Percentiles rank a stretch among this genome's conserved stretches.
These are phyloP conservation scores for Plestiodon gilberti DNA, from an alignment of 2,113 vertebrate species.

Conservation along the genomic window DNA sequence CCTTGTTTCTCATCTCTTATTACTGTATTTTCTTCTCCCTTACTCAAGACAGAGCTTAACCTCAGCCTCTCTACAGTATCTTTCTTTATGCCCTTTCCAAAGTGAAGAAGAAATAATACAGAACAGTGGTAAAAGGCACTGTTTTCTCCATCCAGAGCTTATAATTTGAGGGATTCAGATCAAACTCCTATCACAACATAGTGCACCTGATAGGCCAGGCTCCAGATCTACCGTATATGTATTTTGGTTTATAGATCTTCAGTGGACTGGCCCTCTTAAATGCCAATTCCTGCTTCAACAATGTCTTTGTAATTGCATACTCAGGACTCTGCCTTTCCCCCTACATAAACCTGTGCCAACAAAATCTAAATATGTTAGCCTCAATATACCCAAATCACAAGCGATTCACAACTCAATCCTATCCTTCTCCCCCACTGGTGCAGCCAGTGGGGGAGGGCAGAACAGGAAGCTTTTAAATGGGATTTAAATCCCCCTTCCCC, in stretches of 20 bases:
- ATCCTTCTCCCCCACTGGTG: no score
- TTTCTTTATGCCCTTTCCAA: background rate
- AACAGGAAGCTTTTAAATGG: no score
- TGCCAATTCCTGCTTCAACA: background rate
- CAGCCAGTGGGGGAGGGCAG: no score
- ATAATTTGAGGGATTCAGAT: background rate
- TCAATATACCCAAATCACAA: background rate
- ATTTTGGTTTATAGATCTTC: background rate
- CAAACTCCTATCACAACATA: background rate
- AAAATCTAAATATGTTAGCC: background rate
- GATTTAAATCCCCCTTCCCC: no score
- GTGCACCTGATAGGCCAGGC: background rate
- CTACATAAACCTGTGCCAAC: background rate
- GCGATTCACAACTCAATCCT: no score
- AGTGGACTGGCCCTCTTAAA: background rate
- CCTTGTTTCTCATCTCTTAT: no score
- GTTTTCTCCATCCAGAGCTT: background rate
- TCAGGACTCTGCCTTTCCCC: background rate
- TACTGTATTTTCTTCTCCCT: background rate
- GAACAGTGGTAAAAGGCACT: background rate
- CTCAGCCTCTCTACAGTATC: background rate
- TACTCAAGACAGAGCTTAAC: background rate
- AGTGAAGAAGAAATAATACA: background rate
- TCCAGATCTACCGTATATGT: background rate
- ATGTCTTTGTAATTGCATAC: background rate